phyloP scores from a whole-genome alignment of 2,888 invertebrate genomes.

The Ophioninae sp. region DNA sequence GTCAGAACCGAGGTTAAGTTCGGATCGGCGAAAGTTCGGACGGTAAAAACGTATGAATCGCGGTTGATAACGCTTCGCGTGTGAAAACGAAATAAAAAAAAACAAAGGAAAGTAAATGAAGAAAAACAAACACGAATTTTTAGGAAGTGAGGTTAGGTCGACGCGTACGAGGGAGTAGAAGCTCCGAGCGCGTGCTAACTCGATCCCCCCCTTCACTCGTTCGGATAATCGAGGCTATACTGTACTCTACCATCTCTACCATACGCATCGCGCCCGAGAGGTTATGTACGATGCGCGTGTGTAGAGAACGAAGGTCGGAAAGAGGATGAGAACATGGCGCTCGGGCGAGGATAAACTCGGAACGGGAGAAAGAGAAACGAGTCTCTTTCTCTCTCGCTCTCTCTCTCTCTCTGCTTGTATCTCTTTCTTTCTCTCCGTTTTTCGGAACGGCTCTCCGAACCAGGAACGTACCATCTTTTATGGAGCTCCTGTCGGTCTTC shows the following conservation, averaged over 20 bases:
- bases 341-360: conserved; percentile 41
- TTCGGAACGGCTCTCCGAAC: conserved; percentile 45
- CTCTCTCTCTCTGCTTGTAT: conserved; percentile 14
- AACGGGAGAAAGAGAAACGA: conserved; percentile 30
- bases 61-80: too few relatives aligned
- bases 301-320: conserved; percentile 31
- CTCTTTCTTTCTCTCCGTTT: conserved; percentile 33
- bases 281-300: neutral
- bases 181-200: too few relatives aligned
- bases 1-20: too few relatives aligned
- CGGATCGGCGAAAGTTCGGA: too few relatives aligned
- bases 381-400: conserved; percentile 18
- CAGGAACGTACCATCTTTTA: conserved; percentile 54
- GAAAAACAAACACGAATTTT: too few relatives aligned
- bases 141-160: too few relatives aligned
- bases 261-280: neutral
- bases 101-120: too few relatives aligned
- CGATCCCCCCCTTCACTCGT: too few relatives aligned
- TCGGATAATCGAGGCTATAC: neutral
- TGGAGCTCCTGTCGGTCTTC: conserved; percentile 11
- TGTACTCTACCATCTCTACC: neutral
- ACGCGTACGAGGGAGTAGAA: too few relatives aligned
- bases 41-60: too few relatives aligned
- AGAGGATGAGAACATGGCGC: conserved; percentile 47
- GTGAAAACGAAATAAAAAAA: too few relatives aligned